Percentiles rank a stretch among this genome's conserved stretches.
These are phyloP conservation scores for Fregetta grallaria DNA, from an alignment of 2,113 vertebrate species.

Conservation along the genomic window DNA sequence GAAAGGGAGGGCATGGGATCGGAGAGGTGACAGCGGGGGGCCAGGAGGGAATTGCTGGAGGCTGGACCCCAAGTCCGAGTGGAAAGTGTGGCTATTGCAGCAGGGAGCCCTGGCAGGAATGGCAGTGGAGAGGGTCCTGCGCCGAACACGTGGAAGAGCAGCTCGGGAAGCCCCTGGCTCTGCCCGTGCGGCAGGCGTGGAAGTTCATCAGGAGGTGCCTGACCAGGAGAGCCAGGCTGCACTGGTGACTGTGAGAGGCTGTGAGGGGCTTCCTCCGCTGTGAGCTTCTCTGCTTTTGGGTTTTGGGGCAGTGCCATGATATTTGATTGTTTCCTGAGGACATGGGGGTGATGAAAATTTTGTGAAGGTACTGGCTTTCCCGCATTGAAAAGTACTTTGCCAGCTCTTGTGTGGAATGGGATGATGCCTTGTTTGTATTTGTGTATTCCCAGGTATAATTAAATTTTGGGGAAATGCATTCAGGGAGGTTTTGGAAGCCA, in stretches of 20 bases:
- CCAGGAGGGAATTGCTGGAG: not conserved
- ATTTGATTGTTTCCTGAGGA: not conserved
- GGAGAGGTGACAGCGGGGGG: rapidly evolving
- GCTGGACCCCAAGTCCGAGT: not conserved
- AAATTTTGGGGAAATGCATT: not conserved
- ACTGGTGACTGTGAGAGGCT: not conserved
- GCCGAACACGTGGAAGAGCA: rapidly evolving
- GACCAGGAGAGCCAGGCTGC: not conserved
- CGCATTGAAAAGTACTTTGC: not conserved
- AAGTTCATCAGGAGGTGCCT: not conserved
- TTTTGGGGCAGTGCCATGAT: not conserved
- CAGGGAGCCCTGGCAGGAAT: not conserved
- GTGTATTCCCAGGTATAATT: not conserved
- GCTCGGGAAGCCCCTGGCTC: not conserved
- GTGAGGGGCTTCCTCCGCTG: not conserved
- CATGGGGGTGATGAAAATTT: not conserved
- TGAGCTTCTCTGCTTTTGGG: not conserved
- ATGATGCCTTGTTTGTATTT: not conserved
- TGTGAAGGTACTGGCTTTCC: not conserved
- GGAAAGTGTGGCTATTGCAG: not conserved
- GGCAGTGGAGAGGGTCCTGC: not conserved
- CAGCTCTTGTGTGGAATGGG: not conserved
- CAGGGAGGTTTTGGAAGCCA: not conserved
- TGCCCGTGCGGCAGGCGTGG: not conserved
- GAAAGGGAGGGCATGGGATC: rapidly evolving